Evolutionary conservation across 2,797 vertebrate genomes (phyloP).

Genomic region (Cryptoblepharus egeriae): DNA sequence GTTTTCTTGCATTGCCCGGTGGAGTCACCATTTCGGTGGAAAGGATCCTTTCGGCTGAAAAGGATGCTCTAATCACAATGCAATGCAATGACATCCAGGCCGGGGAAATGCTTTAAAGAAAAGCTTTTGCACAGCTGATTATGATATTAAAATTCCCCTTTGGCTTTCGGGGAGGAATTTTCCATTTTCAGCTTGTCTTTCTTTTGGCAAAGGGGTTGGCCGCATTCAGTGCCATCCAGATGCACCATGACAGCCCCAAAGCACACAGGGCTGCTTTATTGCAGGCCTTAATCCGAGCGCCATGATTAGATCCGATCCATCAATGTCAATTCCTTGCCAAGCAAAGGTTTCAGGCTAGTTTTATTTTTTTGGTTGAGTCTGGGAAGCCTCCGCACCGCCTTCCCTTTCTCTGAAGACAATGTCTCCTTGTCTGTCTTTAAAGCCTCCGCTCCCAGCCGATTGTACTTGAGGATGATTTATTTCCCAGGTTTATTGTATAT

Average conservation of each 20-base stretch:
- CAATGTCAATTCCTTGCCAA: not conserved
- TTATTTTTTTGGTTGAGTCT: accelerated
- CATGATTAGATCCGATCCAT: constrained; percentile 28
- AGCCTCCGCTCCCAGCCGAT: accelerated
- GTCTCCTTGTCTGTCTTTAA: not conserved
- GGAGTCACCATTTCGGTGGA: not conserved
- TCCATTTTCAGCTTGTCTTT: constrained; percentile 58
- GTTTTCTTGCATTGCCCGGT: not conserved
- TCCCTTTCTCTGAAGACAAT: not conserved
- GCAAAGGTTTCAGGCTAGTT: not conserved
- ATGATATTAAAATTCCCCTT: constrained; percentile 41
- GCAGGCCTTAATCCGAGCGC: not conserved
- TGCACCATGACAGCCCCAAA: constrained; percentile 43
- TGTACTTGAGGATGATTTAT: not conserved
- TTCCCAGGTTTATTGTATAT: not conserved
- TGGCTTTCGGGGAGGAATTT: constrained; percentile 24
- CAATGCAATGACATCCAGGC: constrained; percentile 40
- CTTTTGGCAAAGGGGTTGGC: constrained; percentile 56
- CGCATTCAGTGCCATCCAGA: constrained; percentile 49
- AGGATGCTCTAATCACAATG: constrained; percentile 32
- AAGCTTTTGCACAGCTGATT: constrained; percentile 49
- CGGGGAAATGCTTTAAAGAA: constrained; percentile 6
- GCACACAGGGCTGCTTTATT: constrained; percentile 15
- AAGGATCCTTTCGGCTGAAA: not conserved
- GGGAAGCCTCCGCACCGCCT: not conserved